phyloP scores from a whole-genome alignment of 92 coral and sea anemone genomes.

The Micromussa lordhowensis region DNA sequence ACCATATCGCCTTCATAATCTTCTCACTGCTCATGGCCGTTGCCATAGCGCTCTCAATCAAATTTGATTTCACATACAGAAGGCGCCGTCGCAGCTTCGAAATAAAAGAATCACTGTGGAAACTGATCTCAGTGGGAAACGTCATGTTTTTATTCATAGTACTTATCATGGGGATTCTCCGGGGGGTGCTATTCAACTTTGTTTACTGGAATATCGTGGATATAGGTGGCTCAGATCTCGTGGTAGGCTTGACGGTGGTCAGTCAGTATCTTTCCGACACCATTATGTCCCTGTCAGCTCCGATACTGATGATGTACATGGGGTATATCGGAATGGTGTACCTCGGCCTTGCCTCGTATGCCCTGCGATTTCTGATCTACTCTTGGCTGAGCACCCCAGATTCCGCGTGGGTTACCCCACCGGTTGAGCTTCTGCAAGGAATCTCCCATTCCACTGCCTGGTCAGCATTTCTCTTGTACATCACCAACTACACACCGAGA shows the following conservation, averaged over 20 bases:
- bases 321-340: constrained; percentile 88
- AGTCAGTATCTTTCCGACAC: constrained; percentile 86
- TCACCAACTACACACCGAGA: constrained; percentile 83
- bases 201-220: constrained; percentile 87
- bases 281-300: constrained; percentile 76
- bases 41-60: constrained; percentile 70
- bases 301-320: constrained; percentile 73
- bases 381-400: constrained; percentile 86
- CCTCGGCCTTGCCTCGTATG: constrained; percentile 84
- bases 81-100: constrained; percentile 63
- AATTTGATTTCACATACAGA: constrained; percentile 76
- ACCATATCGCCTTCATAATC: constrained; percentile 75
- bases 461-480: constrained; percentile 90
- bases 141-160: constrained; percentile 69
- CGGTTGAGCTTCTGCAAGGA: constrained; percentile 84
- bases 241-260: constrained; percentile 82
- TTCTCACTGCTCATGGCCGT: constrained; percentile 74
- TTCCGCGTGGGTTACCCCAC: constrained; percentile 88
- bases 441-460: constrained; percentile 83
- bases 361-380: constrained; percentile 80
- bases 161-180: constrained; percentile 75
- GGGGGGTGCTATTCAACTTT: constrained; percentile 86
- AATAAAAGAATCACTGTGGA: constrained; percentile 63
- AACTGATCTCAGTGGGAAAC: constrained; percentile 56
- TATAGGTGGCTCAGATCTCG: constrained; percentile 84